Percentiles rank a stretch among this genome's conserved stretches.
Evolutionary conservation across 2,113 vertebrate genomes (phyloP).

Genomic region (Chionomys nivalis): DNA sequence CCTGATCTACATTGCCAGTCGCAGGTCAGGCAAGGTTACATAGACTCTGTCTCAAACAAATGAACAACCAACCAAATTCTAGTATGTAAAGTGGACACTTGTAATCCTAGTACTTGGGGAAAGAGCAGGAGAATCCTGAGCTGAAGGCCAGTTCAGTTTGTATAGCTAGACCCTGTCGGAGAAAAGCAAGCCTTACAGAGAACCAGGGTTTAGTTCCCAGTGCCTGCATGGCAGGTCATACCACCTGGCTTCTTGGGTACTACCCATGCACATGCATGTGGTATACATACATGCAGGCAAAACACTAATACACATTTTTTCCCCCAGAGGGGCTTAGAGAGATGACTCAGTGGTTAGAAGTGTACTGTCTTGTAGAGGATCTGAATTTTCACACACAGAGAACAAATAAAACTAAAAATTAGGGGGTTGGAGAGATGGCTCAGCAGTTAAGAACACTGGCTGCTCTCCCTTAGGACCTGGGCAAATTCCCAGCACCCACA

Average conservation of each 20-base stretch:
- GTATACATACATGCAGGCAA: not conserved
- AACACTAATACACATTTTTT: not conserved
- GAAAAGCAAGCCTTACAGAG: not conserved
- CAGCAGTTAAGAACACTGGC: not conserved
- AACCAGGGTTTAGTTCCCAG: not conserved
- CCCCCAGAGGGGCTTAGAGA: not conserved
- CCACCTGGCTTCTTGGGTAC: not conserved
- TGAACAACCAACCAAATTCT: not conserved
- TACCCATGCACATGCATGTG: not conserved
- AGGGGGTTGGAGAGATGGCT: not conserved
- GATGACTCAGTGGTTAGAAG: not conserved
- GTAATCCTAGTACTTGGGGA: not conserved
- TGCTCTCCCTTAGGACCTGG: not conserved
- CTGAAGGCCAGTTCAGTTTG: not conserved
- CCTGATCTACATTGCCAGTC: not conserved
- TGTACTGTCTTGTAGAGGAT: not conserved
- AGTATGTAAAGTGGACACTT: not conserved
- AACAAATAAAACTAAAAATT: not conserved
- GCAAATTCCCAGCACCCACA: not conserved
- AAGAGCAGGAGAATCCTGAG: not conserved
- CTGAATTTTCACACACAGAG: not conserved
- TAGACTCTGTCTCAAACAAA: not conserved
- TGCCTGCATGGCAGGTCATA: not conserved
- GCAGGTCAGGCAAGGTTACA: not conserved
- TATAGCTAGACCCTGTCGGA: not conserved